phyloP scores from a whole-genome alignment of 2,113 vertebrate genomes.

The Hypanus sabinus region DNA sequence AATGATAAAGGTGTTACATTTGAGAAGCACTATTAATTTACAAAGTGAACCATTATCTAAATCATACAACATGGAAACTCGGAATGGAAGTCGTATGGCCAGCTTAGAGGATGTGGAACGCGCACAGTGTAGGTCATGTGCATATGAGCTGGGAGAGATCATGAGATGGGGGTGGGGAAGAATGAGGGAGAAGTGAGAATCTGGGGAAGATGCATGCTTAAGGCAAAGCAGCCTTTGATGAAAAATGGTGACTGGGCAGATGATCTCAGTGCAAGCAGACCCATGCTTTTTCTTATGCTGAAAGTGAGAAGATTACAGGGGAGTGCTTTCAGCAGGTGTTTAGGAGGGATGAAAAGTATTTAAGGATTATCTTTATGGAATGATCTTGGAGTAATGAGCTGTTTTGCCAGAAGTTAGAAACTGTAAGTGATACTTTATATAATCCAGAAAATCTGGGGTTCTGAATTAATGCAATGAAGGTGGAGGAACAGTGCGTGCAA shows the following conservation, averaged over 20 bases:
- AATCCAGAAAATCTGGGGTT: not conserved
- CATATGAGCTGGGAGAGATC: not conserved
- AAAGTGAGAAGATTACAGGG: not conserved
- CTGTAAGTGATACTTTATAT: not conserved
- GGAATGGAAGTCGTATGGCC: not conserved
- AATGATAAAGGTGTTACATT: not conserved
- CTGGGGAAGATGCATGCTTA: not conserved
- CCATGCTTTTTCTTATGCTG: not conserved
- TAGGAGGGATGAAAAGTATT: not conserved
- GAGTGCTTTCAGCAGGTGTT: not conserved
- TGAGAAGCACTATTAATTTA: not conserved
- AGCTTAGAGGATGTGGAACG: not conserved
- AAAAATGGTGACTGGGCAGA: not conserved
- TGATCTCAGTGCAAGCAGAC: not conserved
- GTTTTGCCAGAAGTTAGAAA: not conserved
- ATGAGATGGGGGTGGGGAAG: not conserved
- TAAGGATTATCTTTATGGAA: not conserved
- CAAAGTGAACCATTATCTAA: not conserved
- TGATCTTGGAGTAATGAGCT: not conserved
- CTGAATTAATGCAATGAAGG: not conserved
- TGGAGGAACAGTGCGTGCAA: not conserved
- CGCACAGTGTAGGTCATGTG: not conserved
- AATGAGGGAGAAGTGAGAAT: not conserved
- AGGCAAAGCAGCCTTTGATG: not conserved
- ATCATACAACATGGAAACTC: not conserved